Evolutionary conservation across 2,888 invertebrate genomes (phyloP).

Genomic region (Mythimna albipuncta): DNA sequence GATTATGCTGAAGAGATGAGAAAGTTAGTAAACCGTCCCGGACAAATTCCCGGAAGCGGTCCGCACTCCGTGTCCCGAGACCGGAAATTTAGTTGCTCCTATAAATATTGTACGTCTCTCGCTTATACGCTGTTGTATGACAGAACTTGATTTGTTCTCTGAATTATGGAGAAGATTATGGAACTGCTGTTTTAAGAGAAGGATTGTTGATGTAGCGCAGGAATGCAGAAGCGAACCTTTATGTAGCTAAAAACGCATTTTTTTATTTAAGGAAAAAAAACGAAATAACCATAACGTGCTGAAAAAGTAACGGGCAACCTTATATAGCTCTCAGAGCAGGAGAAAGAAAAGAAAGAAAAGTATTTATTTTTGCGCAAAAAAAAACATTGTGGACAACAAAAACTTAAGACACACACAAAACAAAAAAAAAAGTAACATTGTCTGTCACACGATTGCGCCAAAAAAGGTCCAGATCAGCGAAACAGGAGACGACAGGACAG

Average conservation of each 20-base stretch:
- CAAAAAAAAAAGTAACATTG: too few species aligned
- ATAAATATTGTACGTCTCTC: conserved; percentile 36
- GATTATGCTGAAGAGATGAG: conserved; percentile 30
- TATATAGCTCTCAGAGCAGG: too few species aligned
- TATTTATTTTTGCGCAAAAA: too few species aligned
- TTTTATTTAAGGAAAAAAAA: neutral
- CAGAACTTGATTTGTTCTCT: conserved; percentile 7
- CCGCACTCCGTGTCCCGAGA: conserved; percentile 34
- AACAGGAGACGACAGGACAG: too few species aligned
- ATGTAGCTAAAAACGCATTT: neutral
- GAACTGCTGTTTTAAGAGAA: neutral
- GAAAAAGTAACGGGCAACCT: too few species aligned
- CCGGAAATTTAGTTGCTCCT: conserved; percentile 51
- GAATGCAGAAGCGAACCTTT: neutral
- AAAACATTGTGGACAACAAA: too few species aligned
- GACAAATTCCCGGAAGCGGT: conserved; percentile 59
- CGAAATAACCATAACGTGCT: too few species aligned
- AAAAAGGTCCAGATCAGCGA: too few species aligned
- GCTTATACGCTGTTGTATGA: conserved; percentile 4
- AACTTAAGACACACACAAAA: too few species aligned
- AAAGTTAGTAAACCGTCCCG: conserved; percentile 40
- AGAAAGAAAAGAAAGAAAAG: too few species aligned
- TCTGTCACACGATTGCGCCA: too few species aligned
- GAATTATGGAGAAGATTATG: conserved; percentile 15
- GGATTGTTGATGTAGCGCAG: neutral